phyloP scores from a whole-genome alignment of 64 coral and sea anemone species.

The Dendrophyllia cribrosa region DNA sequence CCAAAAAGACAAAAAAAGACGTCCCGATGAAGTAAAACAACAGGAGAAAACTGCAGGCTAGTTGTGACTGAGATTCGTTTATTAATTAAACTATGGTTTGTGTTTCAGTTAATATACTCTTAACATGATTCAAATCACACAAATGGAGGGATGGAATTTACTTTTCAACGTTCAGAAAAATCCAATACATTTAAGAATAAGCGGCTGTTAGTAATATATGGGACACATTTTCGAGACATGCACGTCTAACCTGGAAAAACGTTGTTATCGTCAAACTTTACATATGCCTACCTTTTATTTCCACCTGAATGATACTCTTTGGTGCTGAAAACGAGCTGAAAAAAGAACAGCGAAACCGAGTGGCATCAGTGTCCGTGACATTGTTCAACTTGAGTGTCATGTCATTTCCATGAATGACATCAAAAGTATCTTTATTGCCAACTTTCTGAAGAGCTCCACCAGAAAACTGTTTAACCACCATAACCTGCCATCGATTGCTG shows the following conservation, averaged over 20 bases:
- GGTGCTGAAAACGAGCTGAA: slow-evolving; percentile 62
- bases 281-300: slow-evolving; percentile 39
- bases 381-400: slow-evolving; percentile 30
- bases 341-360: slow-evolving; percentile 64
- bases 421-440: neutral
- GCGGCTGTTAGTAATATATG: no score
- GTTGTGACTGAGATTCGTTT: no score
- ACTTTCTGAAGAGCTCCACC: neutral
- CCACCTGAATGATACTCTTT: slow-evolving; percentile 26
- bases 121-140: no score
- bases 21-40: no score
- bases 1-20: neutral
- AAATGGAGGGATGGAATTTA: no score
- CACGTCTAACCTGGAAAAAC: no score
- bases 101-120: no score
- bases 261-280: no score
- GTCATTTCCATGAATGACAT: slow-evolving; percentile 30
- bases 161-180: no score
- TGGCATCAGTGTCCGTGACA: slow-evolving; percentile 18
- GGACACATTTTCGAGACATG: no score
- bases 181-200: no score
- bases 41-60: neutral
- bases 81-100: no score
- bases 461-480: slow-evolving; percentile 39
- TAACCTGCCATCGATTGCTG: slow-evolving; percentile 48